Conservation (phyloP, 2,113 vertebrate genomes). For the Serinus canaria region DNA sequence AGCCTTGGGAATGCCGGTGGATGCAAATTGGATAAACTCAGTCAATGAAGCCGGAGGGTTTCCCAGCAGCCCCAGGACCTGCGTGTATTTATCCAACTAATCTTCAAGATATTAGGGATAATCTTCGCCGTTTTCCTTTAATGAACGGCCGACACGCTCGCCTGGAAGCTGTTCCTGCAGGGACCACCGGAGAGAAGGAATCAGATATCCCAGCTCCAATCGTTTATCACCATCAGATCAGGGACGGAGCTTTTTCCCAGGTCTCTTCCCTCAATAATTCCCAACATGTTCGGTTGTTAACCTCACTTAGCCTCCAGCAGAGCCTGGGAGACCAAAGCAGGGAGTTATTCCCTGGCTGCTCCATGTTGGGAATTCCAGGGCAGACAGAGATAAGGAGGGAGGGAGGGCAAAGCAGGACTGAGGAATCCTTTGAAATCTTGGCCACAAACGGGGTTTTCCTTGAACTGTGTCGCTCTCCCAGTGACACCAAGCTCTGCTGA, state of each 20-base stretch:
- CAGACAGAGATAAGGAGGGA: not conserved
- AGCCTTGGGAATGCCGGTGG: not conserved
- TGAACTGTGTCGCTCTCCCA: not conserved
- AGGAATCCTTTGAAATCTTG: not conserved
- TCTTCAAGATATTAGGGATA: conserved; percentile 4
- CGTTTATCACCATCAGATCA: conserved; percentile 64
- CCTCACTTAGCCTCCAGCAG: conserved; percentile 70
- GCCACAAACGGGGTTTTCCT: not conserved
- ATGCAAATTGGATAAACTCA: not conserved
- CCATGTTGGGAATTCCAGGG: not conserved
- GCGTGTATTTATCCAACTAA: conserved; percentile 4
- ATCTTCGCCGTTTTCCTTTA: not conserved
- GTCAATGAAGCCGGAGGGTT: not conserved
- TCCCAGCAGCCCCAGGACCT: not conserved
- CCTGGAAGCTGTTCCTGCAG: conserved; percentile 11
- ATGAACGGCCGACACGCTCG: not conserved
- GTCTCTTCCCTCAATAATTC: conserved; percentile 23
- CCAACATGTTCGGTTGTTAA: conserved; percentile 62
- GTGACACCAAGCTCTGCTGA: not conserved
- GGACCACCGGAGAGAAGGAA: conserved; percentile 46
- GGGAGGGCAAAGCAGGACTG: not conserved
- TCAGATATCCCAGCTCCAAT: conserved; percentile 43
- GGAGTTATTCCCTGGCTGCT: conserved; percentile 15
- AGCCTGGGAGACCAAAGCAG: conserved; percentile 7
- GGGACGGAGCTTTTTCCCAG: conserved; percentile 6